These are phyloP conservation scores for Rhinatrema bivittatum DNA, from an alignment of 2,797 vertebrate species.

Conservation along the genomic window DNA sequence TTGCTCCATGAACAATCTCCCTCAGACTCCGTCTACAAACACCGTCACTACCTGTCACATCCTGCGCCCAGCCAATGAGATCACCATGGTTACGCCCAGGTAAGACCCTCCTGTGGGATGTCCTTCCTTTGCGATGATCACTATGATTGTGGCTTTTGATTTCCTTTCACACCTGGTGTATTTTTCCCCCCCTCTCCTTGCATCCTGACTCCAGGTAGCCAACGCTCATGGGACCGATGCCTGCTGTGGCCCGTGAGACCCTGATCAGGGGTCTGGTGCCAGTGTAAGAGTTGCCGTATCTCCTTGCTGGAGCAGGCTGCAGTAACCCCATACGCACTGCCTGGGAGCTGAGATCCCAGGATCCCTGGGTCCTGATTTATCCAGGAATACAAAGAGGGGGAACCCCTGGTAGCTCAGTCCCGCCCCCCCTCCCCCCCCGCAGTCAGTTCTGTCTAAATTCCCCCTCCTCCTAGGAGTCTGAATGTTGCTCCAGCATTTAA, in stretches of 20 bases:
- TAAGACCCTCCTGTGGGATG: slow-evolving; percentile 44
- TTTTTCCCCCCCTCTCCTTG: neutral
- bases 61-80: slow-evolving; percentile 59
- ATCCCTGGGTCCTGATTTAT: too few relatives aligned
- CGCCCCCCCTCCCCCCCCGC: too few relatives aligned
- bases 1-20: slow-evolving; percentile 63
- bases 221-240: slow-evolving; percentile 38
- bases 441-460: too few relatives aligned
- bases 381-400: too few relatives aligned
- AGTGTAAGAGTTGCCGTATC: slow-evolving; percentile 42
- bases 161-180: slow-evolving; percentile 8
- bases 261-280: slow-evolving; percentile 31
- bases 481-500: too few relatives aligned
- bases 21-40: slow-evolving; percentile 69
- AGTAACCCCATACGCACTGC: neutral
- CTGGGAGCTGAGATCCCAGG: neutral
- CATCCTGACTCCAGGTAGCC: slow-evolving; percentile 24
- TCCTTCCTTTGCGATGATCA: fast-evolving
- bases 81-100: slow-evolving; percentile 63
- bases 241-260: slow-evolving; percentile 33
- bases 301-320: neutral
- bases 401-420: too few relatives aligned
- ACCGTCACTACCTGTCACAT: slow-evolving; percentile 74
- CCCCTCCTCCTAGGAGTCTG: too few relatives aligned
- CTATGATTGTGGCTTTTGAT: fast-evolving